Evolutionary conservation across 1,140 invertebrate species (phyloP), one percentile per base, ranked within the genome.

Genomic region (Phenacoccus solenopsis): DNA sequence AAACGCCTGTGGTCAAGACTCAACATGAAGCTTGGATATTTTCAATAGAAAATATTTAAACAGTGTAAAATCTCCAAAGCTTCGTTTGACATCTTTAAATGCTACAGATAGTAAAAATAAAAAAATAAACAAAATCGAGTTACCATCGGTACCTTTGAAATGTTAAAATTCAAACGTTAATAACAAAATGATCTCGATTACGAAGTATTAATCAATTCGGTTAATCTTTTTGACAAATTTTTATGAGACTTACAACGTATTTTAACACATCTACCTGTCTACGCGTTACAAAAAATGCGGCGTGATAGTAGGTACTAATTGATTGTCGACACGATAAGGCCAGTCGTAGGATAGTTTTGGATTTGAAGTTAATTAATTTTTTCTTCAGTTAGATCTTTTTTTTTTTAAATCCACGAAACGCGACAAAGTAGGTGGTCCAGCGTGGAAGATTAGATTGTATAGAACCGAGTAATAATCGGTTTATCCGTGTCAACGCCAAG

Each of bases 341-440:
- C 7, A 5, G 56, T 16, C 59, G n/a, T n/a, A n/a, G n/a, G 59
- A 64, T 10, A 22, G 21, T 24, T 20, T 64, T 25, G 16, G 25
- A 64, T 64, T 64, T 24, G 25, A 64, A 64, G 25, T 64, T 64
- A 64, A 64, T 64, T 64, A 64, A 25, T 27, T 64, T 64, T 27
- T 64, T 24, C 59, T 64, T 10, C 20, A 3, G 38, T 49, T 16
- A 49, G 13, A 16, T 49, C 20, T 49, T 27, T 64, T 59, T 22
- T 59, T 20, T 22, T 59, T 20, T 22, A 59, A 64, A 64, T 27
- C 22, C 59, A 16, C 25, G 59, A 64, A 64, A 64, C 25, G 38
- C 25, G 59, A 64, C 59, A 27, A 64, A 64, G 59, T 64, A 64
- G 59, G 59, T 64, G 59, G 59, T 64, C 59, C 25, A 16, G 3